Conservation (phyloP, 2,113 vertebrate genomes). For the Semicossyphus pulcher region DNA sequence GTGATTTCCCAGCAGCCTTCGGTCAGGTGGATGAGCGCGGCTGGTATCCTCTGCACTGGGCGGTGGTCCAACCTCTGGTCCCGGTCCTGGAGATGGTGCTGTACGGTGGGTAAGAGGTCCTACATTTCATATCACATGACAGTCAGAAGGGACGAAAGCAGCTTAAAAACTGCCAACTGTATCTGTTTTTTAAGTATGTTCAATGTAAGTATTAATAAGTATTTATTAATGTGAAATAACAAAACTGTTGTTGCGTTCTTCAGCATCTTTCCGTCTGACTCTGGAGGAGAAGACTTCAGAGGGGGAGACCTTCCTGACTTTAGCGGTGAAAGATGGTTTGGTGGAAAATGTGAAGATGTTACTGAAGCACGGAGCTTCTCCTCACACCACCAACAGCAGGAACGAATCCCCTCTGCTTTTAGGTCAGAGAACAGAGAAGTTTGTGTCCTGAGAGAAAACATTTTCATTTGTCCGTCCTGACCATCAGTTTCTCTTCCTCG, state of each 20-base stretch:
- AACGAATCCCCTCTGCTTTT: conserved; percentile 86
- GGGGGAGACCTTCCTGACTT: conserved; percentile 86
- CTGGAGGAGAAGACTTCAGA: conserved; percentile 86
- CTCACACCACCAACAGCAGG: conserved; percentile 84
- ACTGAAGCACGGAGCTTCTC: conserved; percentile 84
- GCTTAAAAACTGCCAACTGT: too few relatives aligned
- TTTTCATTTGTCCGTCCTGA: background rate
- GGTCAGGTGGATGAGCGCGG: conserved; percentile 86
- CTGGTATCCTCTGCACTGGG: conserved; percentile 88
- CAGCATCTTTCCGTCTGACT: conserved; percentile 57
- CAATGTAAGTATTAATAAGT: too few relatives aligned
- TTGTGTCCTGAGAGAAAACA: too few relatives aligned
- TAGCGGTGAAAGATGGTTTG: conserved; percentile 81
- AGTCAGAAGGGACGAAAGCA: background rate
- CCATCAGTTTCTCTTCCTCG: background rate
- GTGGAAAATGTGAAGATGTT: conserved; percentile 83
- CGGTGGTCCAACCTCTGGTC: conserved; percentile 80
- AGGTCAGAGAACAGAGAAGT: conserved; percentile 70
- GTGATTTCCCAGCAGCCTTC: conserved; percentile 83
- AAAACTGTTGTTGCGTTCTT: background rate
- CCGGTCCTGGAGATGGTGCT: conserved; percentile 87
- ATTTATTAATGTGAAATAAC: too few relatives aligned
- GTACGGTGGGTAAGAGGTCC: conserved; percentile 80
- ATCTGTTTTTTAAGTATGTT: too few relatives aligned
- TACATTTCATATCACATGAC: background rate